phyloP scores from a whole-genome alignment of 2,888 invertebrate species.

The Eupithecia pulchellata region DNA sequence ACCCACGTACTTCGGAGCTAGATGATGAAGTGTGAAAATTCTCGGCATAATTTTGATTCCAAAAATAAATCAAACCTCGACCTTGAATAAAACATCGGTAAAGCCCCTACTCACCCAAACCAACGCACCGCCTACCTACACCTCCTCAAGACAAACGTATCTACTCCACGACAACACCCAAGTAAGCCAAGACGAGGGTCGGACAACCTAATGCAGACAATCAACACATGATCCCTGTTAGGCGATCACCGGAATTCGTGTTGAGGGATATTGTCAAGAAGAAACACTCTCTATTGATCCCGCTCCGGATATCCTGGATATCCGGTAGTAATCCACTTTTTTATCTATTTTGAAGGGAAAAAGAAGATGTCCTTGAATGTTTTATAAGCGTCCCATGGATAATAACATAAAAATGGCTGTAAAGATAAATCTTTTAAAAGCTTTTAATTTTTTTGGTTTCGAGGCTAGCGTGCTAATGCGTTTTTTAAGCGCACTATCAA shows the following conservation, averaged over 20 bases:
- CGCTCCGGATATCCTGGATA: not conserved
- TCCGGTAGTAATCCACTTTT: not conserved
- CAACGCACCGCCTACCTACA: not conserved
- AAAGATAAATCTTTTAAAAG: not conserved
- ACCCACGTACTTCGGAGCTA: too few species aligned
- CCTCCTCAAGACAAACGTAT: not conserved
- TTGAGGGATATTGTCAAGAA: conserved; percentile 1
- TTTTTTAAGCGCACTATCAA: not conserved
- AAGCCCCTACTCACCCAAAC: not conserved
- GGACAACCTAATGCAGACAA: not conserved
- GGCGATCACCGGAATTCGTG: not conserved
- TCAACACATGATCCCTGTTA: conserved; percentile 10
- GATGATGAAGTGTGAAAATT: too few species aligned
- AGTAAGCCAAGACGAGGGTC: conserved; percentile 6
- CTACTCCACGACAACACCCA: not conserved
- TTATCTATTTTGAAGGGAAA: not conserved
- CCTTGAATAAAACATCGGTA: not conserved
- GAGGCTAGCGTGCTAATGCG: not conserved
- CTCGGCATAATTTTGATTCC: too few species aligned
- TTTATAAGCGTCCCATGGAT: not conserved
- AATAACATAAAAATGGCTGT: not conserved
- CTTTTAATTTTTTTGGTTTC: not conserved
- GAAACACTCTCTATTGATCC: conserved; percentile 1
- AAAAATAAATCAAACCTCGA: not conserved
- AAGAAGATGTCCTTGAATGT: not conserved